A percentile compares a stretch with the other conserved stretches of the same genome.
phyloP scores from a whole-genome alignment of 2,113 vertebrate genomes.

The Carettochelys insculpta region DNA sequence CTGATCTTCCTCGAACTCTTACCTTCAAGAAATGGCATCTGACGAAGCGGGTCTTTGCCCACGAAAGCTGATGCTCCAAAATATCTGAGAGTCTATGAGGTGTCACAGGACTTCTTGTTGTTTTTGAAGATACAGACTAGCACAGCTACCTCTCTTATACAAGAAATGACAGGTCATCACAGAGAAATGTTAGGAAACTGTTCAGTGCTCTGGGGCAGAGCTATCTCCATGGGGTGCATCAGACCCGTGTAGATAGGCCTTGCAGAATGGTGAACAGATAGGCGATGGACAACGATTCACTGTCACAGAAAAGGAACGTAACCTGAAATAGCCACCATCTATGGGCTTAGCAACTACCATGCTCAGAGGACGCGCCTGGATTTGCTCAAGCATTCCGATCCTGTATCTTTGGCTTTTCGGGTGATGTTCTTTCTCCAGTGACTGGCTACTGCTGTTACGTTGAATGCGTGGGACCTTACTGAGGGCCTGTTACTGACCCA shows the following conservation, averaged over 20 bases:
- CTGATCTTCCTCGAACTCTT: not conserved
- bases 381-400: not conserved
- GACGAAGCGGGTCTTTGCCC: too few relatives aligned
- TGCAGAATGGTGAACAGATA: not conserved
- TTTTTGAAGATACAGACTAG: too few relatives aligned
- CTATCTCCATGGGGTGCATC: not conserved
- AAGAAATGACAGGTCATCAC: too few relatives aligned
- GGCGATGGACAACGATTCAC: not conserved
- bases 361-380: not conserved
- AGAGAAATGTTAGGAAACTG: not conserved
- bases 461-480: not conserved
- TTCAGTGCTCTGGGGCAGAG: not conserved
- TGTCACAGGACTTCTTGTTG: too few relatives aligned
- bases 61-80: too few relatives aligned
- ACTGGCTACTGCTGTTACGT: not conserved
- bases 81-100: too few relatives aligned
- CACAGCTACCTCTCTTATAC: too few relatives aligned
- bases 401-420: not conserved
- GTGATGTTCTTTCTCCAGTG: not conserved
- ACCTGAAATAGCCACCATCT: not conserved
- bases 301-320: not conserved
- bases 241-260: fast-evolving
- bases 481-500: not conserved
- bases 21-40: not conserved
- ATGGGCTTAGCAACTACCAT: not conserved